Conservation (phyloP, 2,888 invertebrate genomes). For the Sepioteuthis lessoniana region DNA sequence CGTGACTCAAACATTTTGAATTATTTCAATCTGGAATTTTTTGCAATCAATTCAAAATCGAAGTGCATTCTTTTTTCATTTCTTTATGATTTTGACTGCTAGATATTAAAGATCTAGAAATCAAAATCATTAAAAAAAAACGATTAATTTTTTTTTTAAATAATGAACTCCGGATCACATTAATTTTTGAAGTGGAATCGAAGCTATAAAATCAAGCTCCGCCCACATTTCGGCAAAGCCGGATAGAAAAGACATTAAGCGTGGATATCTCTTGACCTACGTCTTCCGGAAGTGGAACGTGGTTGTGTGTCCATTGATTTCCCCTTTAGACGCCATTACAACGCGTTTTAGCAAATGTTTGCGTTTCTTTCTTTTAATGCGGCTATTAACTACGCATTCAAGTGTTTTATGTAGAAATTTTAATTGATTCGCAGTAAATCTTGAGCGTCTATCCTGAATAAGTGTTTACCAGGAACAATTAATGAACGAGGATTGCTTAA, state of each 20-base stretch:
- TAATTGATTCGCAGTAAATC: slow-evolving; percentile 23
- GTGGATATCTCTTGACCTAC: not conserved
- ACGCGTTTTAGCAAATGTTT: not conserved
- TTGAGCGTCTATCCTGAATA: not conserved
- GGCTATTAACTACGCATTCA: not conserved
- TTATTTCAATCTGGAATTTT: too few relatives aligned
- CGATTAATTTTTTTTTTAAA: too few relatives aligned
- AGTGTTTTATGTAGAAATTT: not conserved
- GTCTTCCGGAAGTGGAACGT: not conserved
- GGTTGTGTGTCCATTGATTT: not conserved
- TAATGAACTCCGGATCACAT: not conserved
- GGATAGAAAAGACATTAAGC: not conserved
- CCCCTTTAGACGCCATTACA: not conserved
- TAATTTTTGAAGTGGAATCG: not conserved
- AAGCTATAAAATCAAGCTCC: not conserved
- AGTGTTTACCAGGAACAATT: not conserved
- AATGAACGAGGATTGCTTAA: not conserved
- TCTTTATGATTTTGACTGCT: too few relatives aligned
- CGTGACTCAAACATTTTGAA: too few relatives aligned
- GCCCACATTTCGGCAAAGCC: not conserved
- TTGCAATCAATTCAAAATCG: not conserved
- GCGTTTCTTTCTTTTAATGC: not conserved
- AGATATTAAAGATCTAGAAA: not conserved
- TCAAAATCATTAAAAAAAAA: not conserved
- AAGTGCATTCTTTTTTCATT: too few relatives aligned